Conservation (phyloP, 2,113 vertebrate genomes). For the Smithornis capensis region DNA sequence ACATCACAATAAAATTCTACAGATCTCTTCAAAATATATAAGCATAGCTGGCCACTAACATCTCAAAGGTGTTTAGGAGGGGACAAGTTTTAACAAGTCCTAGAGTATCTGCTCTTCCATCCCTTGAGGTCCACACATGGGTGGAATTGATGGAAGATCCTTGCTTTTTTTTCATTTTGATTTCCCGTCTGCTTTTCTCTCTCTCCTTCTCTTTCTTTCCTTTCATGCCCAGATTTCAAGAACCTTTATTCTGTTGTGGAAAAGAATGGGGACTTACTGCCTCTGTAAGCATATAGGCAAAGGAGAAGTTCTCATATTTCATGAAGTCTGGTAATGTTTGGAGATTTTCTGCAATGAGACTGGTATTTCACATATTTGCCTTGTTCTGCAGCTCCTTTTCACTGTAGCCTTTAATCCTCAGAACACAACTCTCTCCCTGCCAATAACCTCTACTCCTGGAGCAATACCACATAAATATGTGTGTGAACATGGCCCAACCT, state of each 20-base stretch:
- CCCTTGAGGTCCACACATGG: background rate
- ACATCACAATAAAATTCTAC: background rate
- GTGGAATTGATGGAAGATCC: background rate
- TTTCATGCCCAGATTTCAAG: background rate
- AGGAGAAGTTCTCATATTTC: background rate
- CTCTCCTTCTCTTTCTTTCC: background rate
- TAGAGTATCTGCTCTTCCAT: background rate
- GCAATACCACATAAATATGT: background rate
- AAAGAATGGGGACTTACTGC: background rate
- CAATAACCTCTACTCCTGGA: background rate
- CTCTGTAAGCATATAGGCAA: background rate
- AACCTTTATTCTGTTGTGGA: background rate
- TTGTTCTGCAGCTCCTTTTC: background rate
- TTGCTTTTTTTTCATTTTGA: background rate
- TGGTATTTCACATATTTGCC: background rate
- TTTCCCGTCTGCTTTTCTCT: fast-evolving
- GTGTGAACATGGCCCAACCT: background rate
- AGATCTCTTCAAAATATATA: background rate
- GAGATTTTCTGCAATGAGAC: background rate
- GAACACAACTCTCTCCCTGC: background rate
- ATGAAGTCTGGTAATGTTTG: background rate
- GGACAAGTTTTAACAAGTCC: background rate
- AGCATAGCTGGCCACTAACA: background rate
- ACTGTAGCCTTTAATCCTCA: background rate
- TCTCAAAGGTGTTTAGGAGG: background rate